Evolutionary conservation across 1,140 invertebrate species (phyloP).

Genomic region (Pentalonia nigronervosa): DNA sequence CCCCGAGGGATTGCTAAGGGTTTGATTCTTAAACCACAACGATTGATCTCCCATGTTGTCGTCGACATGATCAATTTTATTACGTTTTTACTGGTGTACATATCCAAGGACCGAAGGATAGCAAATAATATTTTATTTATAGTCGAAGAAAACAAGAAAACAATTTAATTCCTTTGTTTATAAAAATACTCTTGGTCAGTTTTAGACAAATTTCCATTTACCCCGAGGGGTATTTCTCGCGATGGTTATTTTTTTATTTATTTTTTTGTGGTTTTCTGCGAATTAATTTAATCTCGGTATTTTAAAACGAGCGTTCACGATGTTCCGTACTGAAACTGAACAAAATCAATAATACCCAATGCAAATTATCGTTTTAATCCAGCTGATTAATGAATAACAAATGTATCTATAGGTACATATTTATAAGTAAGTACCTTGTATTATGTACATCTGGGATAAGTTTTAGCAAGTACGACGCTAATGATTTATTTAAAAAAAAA

Average conservation of each 20-base stretch:
- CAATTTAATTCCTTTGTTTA: not conserved
- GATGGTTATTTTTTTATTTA: not conserved
- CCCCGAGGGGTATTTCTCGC: too few relatives aligned
- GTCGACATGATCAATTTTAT: constrained; percentile 27
- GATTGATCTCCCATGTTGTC: not conserved
- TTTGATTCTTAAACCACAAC: not conserved
- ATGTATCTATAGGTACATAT: not conserved
- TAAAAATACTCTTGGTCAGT: not conserved
- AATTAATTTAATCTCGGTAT: not conserved
- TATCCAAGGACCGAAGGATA: not conserved
- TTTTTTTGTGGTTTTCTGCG: not conserved
- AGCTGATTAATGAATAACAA: not conserved
- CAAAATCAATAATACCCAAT: not conserved
- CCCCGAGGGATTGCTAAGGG: constrained; percentile 22
- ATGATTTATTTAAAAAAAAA: not conserved
- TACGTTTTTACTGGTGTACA: constrained; percentile 30
- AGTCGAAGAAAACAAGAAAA: not conserved
- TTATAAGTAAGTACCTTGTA: not conserved
- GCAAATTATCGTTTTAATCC: not conserved
- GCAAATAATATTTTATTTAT: constrained; percentile 17
- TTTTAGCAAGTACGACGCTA: not conserved
- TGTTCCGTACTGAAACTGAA: not conserved
- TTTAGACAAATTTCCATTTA: not conserved
- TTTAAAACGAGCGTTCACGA: not conserved
- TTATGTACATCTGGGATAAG: not conserved